Base-by-base conservation (phyloP, 2,113 vertebrate species). In the Sturnus vulgaris region DNA sequence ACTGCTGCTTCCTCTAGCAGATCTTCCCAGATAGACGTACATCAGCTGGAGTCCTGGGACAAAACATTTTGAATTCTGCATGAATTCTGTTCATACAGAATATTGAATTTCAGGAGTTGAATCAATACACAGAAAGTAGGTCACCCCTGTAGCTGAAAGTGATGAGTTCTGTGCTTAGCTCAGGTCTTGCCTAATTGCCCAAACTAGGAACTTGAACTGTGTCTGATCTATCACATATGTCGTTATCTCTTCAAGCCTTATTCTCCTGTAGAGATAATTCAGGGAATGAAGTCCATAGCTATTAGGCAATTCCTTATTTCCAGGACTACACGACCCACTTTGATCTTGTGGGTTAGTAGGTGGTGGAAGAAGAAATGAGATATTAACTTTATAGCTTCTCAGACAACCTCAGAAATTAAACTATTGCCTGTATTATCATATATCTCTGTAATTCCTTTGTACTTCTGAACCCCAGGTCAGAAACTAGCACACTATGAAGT, bases 351-450 rank as follows among this genome's bases (percentile, higher is more conserved):
- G 82, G 87, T 88, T 92, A 89, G 84, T 86, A 91, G 89, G 89
- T 87, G 81, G 77, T 73, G 16, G 86, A 92, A 93, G 66, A 77
- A 92, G 78, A 82, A 84, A 80, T 93, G 92, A 95, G 81, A 88
- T 88, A 92, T 88, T 95, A 94, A 91, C 91, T 92, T 92, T 80
- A 93, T 77, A 92, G 82, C 53, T 88, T 81, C 92, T 86, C 79
- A 94, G 92, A 77, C 90, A 95, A 94, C 92, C 92, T 92, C 86
- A 77, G 90, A 95, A 96, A 95, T 96, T 92, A 95, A 97, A 89
- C 82, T 92, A 55, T 91, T 93, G 88, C 75, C 82, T 77, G 30
- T 69, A 93, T 95, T 94, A 91, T 21, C 94, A 93, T 95, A 95
- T 87, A 91, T 95, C 94, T 92, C 77, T 73, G 78, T 90, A 97